Evolutionary conservation across 35 echinoderm and acorn worm species (phyloP), one percentile per base, ranked within the genome.

Genomic region (Heliocidaris erythrogramma): DNA sequence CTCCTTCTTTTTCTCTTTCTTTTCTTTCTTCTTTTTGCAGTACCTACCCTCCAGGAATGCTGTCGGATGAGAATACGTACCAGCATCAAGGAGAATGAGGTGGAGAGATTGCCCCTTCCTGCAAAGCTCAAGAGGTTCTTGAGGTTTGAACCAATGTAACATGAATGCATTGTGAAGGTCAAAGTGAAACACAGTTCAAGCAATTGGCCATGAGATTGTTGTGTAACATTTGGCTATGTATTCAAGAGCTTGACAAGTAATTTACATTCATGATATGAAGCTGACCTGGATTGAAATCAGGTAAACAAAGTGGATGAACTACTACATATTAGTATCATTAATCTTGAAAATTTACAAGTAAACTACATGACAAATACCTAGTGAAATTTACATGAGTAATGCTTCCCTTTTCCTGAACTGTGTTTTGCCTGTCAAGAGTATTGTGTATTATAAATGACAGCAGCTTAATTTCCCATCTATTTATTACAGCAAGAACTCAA

Each of bases 1-100:
- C n/a, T n/a, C n/a, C n/a, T n/a, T n/a, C n/a, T n/a, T 59, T 0
- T 59, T 59, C 12, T 60, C 59, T 14, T 87, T 92, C 18, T 30
- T 29, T 97, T 42, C 48, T 95, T 49, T 92, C 48, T 49, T 92
- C 48, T 96, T 88, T 48, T 49, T 93, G 69, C 85, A 97, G 97
- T 97, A 61, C 95, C 94, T 35, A 94, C 94, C n/a, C 60, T 96
- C 71, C 95, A 97, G 89, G 97, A 97, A 90, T 96, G 93, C 49
- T 97, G 97, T 88, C 93, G 97, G 47, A 94, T 94, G 91, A 86
- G 93, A 14, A 97, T 97, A 17, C 48, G 95, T 48, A 52, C 93
- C 11, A 85, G 48, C 92, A 89, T 89, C 97, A 86, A 60, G 85
- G 84, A 94, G 13, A 47, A 65, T 24, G 42, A 85, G n/a, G 90